A percentile compares a stretch with the other conserved stretches of the same genome.
Conservation (phyloP, 2,888 invertebrate species). For the Eristalis intricaria region DNA sequence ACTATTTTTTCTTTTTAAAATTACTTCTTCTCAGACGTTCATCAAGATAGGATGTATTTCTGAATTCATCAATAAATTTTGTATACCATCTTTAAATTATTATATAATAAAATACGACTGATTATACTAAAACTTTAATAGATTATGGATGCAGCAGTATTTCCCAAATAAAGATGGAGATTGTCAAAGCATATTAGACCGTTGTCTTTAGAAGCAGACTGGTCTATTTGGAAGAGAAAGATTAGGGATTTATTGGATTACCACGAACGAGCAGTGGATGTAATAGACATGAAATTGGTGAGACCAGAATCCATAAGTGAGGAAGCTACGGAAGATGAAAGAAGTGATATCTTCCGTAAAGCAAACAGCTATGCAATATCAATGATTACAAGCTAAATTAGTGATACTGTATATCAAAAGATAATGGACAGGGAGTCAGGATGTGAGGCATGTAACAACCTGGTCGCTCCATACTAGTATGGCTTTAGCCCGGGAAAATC, state of each 20-base stretch:
- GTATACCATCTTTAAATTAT: no score
- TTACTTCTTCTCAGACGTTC: no score
- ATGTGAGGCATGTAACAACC: no score
- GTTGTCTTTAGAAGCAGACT: conserved; percentile 4
- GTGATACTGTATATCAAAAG: conserved; percentile 76
- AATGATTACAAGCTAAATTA: conserved; percentile 75
- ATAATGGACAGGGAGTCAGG: conserved; percentile 74
- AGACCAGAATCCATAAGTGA: conserved; percentile 28
- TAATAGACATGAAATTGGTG: conserved; percentile 34
- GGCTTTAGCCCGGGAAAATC: no score
- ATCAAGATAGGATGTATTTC: no score
- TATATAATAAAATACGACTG: no score
- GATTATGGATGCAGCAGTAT: no score
- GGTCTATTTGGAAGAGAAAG: conserved; percentile 43
- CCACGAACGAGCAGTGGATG: conserved; percentile 49
- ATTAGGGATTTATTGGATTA: conserved; percentile 56
- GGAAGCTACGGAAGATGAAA: conserved; percentile 59
- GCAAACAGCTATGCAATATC: conserved; percentile 77
- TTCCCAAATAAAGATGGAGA: background rate
- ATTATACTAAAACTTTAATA: no score
- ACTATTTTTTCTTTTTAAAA: no score
- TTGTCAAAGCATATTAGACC: conserved; percentile 11
- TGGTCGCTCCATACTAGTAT: no score
- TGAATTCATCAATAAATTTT: no score
- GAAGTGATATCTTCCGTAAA: conserved; percentile 74